phyloP scores from a whole-genome alignment of 2,797 vertebrate species.

The Thaleichthys pacificus region DNA sequence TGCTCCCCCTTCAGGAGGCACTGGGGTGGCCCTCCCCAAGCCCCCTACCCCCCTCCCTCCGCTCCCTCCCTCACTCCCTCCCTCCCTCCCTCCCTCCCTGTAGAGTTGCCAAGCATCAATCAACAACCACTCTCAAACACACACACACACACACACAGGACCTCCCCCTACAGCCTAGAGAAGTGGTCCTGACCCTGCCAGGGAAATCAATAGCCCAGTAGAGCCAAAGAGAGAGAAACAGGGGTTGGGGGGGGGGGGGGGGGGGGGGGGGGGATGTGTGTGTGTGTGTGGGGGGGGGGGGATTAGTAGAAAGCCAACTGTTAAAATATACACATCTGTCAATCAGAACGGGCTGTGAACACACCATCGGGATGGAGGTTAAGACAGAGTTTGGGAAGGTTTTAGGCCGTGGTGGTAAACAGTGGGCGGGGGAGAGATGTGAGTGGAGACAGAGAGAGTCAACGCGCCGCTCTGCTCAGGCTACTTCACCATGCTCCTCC shows the following conservation, averaged over 20 bases:
- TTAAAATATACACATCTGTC: conserved; percentile 53
- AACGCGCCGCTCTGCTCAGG: neutral
- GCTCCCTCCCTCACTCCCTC: no score
- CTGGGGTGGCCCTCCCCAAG: neutral
- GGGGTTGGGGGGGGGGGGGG: neutral
- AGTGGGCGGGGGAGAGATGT: neutral
- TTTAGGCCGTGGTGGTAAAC: neutral
- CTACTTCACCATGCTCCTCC: no score
- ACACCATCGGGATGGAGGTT: conserved; percentile 35
- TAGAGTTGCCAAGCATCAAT: conserved; percentile 34
- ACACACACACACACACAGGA: conserved; percentile 11
- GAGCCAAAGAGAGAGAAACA: conserved; percentile 28
- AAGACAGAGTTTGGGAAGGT: neutral
- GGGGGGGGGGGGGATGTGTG: neutral
- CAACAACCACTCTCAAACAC: conserved; percentile 12
- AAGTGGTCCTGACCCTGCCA: conserved; percentile 25
- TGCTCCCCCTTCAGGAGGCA: neutral
- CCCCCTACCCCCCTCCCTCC: neutral
- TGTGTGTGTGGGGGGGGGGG: neutral
- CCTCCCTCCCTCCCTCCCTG: neutral
- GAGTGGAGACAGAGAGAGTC: conserved; percentile 6
- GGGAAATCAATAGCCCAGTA: conserved; percentile 21
- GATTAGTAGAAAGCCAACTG: conserved; percentile 20
- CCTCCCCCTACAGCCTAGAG: conserved; percentile 33
- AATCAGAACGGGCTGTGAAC: conserved; percentile 40